A percentile compares a stretch with the other conserved stretches of the same genome.
phyloP scores from a whole-genome alignment of 2,797 vertebrate species.

The Netta rufina region DNA sequence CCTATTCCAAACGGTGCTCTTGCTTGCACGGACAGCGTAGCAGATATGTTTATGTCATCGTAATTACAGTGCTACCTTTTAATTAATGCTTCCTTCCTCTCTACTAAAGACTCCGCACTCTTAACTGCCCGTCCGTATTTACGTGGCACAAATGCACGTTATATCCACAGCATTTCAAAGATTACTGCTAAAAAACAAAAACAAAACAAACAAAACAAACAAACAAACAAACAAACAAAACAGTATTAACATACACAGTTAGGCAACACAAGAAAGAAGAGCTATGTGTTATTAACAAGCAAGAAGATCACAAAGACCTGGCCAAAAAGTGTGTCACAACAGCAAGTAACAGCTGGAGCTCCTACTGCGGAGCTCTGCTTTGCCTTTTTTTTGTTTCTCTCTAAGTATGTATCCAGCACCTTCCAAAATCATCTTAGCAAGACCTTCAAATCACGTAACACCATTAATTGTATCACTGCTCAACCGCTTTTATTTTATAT shows the following conservation, averaged over 20 bases:
- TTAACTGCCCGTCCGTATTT: neutral
- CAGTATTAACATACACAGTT: neutral
- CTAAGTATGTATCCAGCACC: neutral
- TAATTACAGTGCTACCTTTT: neutral
- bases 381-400: neutral
- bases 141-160: neutral
- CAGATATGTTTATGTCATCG: neutral
- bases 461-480: neutral
- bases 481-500: neutral
- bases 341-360: slow-evolving; percentile 28
- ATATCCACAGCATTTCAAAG: neutral
- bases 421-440: neutral
- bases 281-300: neutral
- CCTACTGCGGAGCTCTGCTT: neutral
- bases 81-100: neutral
- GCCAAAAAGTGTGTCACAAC: neutral
- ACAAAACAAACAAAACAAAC: neutral
- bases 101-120: neutral
- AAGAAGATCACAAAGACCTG: slow-evolving; percentile 20
- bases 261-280: neutral
- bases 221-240: neutral
- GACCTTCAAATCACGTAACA: neutral
- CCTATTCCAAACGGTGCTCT: neutral
- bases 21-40: neutral
- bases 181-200: neutral